phyloP scores from a whole-genome alignment of 1,140 invertebrate genomes.

The Drosophila aff. region DNA sequence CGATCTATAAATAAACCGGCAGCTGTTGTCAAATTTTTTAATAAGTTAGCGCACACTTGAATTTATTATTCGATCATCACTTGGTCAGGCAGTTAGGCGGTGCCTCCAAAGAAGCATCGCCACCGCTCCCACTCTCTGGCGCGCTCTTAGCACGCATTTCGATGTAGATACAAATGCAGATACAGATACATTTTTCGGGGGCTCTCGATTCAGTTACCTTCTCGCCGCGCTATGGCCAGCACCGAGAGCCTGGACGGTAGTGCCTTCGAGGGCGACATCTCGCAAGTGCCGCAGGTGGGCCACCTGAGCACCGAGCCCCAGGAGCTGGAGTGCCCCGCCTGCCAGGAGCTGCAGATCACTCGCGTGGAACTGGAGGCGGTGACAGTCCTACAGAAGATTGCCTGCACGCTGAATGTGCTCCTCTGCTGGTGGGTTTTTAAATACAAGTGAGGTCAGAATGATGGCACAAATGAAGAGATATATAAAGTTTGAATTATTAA shows the following conservation, averaged over 20 bases:
- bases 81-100: conserved; percentile 19
- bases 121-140: conserved; percentile 9
- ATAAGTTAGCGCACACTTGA: conserved; percentile 39
- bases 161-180: conserved; percentile 30
- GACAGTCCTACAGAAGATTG: conserved; percentile 61
- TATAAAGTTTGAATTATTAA: neutral
- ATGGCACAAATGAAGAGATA: neutral
- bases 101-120: conserved; percentile 41
- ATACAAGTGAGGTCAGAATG: too few relatives aligned
- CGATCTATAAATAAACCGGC: conserved; percentile 58
- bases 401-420: conserved; percentile 62
- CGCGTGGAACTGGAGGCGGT: conserved; percentile 67
- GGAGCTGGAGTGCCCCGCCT: conserved; percentile 76
- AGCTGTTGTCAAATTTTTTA: conserved; percentile 53
- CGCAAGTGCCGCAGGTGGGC: conserved; percentile 70
- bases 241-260: conserved; percentile 70
- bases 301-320: conserved; percentile 63
- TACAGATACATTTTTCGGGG: conserved; percentile 30
- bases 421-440: conserved; percentile 68
- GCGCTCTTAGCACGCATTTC: conserved; percentile 17
- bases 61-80: conserved; percentile 50
- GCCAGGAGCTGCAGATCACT: conserved; percentile 54
- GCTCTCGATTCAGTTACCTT: conserved; percentile 44
- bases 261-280: conserved; percentile 53
- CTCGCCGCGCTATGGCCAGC: conserved; percentile 69